A percentile compares a stretch with the other conserved stretches of the same genome.
Evolutionary conservation across 2,113 vertebrate genomes (phyloP).

Genomic region (Pachypanchax playfairii): DNA sequence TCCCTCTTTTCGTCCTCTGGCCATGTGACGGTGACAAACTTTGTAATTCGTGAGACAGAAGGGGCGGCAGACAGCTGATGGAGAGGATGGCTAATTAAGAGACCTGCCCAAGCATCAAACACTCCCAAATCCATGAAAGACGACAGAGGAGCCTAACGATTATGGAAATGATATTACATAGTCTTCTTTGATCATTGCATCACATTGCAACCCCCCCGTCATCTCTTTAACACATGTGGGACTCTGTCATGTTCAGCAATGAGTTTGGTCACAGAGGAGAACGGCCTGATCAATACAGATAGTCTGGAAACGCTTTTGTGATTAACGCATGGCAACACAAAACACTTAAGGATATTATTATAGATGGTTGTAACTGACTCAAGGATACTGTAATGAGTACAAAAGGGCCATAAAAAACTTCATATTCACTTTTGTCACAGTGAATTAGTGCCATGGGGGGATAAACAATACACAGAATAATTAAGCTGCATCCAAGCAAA

Average conservation of each 20-base stretch:
- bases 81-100: slow-evolving; percentile 77
- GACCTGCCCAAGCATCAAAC: slow-evolving; percentile 79
- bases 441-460: slow-evolving; percentile 56
- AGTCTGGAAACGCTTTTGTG: slow-evolving; percentile 67
- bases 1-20: slow-evolving; percentile 41
- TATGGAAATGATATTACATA: slow-evolving; percentile 82
- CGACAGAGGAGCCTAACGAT: slow-evolving; percentile 73
- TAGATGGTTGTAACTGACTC: slow-evolving; percentile 62
- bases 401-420: slow-evolving; percentile 40
- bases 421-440: slow-evolving; percentile 56
- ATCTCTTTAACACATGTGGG: slow-evolving; percentile 71
- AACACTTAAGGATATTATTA: slow-evolving; percentile 74
- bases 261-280: slow-evolving; percentile 75
- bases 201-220: slow-evolving; percentile 75
- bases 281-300: slow-evolving; percentile 75
- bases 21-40: slow-evolving; percentile 64
- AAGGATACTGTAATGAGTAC: slow-evolving; percentile 61
- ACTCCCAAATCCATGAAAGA: slow-evolving; percentile 75
- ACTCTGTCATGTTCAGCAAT: slow-evolving; percentile 67
- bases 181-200: slow-evolving; percentile 81
- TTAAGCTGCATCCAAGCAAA: slow-evolving; percentile 63
- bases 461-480: slow-evolving; percentile 69
- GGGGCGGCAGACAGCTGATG: slow-evolving; percentile 73
- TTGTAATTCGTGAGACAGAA: slow-evolving; percentile 68
- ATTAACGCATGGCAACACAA: slow-evolving; percentile 60